Conservation (phyloP, 2,888 invertebrate genomes). For the Panzeria rudis region DNA sequence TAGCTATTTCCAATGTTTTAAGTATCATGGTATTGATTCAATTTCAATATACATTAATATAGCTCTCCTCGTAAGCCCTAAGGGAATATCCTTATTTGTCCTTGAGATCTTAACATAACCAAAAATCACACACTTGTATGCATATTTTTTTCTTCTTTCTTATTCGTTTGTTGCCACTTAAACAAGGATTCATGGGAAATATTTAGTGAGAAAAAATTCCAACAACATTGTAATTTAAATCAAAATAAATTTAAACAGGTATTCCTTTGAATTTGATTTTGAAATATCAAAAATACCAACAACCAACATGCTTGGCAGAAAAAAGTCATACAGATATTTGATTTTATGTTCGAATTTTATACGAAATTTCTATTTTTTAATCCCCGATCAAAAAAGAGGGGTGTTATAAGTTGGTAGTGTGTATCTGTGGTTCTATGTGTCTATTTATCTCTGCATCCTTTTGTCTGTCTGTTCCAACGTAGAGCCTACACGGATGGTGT, state of each 20-base stretch:
- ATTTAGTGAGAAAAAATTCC: slow-evolving; percentile 45
- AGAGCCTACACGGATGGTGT: too few relatives aligned
- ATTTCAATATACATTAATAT: too few relatives aligned
- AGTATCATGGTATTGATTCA: too few relatives aligned
- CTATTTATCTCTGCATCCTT: too few relatives aligned
- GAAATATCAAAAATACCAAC: background rate
- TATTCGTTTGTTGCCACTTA: background rate
- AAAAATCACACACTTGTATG: slow-evolving; percentile 15
- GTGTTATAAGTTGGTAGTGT: too few relatives aligned
- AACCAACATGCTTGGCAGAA: slow-evolving; percentile 12
- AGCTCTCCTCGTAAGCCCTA: background rate
- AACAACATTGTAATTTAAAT: slow-evolving; percentile 60
- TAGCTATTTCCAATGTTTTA: background rate
- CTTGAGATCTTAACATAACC: slow-evolving; percentile 20
- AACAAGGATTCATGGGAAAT: slow-evolving; percentile 55
- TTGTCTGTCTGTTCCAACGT: too few relatives aligned
- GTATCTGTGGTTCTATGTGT: too few relatives aligned
- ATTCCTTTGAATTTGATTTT: slow-evolving; percentile 49
- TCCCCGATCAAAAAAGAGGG: too few relatives aligned
- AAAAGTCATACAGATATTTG: too few relatives aligned
- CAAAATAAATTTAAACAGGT: slow-evolving; percentile 70
- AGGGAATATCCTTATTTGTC: slow-evolving; percentile 11
- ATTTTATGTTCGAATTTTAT: too few relatives aligned
- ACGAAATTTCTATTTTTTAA: too few relatives aligned
- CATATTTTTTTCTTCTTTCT: slow-evolving; percentile 1